Evolutionary conservation across 2,888 invertebrate species (phyloP).

Genomic region (Odontothrips loti): DNA sequence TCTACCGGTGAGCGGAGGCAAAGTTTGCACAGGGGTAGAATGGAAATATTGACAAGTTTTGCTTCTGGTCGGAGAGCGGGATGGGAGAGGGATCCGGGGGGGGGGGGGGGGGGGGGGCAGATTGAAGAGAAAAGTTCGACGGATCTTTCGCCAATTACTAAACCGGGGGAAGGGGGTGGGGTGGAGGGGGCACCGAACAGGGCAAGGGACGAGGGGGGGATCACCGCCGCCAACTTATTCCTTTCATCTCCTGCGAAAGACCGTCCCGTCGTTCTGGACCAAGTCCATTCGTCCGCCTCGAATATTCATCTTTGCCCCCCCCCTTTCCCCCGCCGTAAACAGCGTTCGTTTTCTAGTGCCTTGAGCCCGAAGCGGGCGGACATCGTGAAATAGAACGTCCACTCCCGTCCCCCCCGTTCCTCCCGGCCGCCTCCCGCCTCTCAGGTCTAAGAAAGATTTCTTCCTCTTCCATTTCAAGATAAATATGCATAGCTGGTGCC

Average conservation of each 20-base stretch:
- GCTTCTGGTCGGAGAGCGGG: neutral
- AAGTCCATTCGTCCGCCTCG: neutral
- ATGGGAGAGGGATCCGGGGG: neutral
- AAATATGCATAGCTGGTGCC: too few relatives aligned
- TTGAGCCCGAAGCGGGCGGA: neutral
- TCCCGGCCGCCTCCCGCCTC: neutral
- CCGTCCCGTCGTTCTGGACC: neutral
- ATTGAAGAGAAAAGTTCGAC: slow-evolving; percentile 21
- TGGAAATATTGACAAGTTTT: slow-evolving; percentile 30
- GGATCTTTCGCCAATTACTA: slow-evolving; percentile 27
- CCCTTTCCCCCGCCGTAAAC: too few relatives aligned
- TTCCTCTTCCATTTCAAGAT: too few relatives aligned
- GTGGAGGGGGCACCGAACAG: neutral
- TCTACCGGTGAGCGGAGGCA: neutral
- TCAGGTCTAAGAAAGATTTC: neutral
- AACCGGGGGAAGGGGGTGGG: slow-evolving; percentile 19
- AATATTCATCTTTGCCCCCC: too few relatives aligned
- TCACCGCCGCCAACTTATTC: slow-evolving; percentile 35
- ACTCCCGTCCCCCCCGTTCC: neutral
- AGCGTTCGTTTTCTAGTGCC: too few relatives aligned
- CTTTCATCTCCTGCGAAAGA: neutral
- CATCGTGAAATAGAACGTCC: neutral
- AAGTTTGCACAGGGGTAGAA: slow-evolving; percentile 25
- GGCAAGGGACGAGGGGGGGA: neutral
- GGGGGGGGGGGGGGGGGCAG: neutral